Evolutionary conservation across 2,113 vertebrate genomes (phyloP).

Genomic region (Paramormyrops kingsleyae): DNA sequence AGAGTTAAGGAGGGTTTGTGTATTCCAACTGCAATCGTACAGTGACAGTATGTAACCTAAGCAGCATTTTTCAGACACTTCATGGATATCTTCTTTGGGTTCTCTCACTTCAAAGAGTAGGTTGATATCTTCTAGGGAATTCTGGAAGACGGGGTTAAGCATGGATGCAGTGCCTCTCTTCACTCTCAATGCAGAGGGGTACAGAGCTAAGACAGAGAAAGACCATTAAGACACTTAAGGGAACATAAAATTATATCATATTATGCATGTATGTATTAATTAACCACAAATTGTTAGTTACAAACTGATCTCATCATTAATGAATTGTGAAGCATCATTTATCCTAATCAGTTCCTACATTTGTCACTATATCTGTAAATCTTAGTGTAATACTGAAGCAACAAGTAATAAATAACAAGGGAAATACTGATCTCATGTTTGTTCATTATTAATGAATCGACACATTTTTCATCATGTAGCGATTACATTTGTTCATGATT

Average conservation of each 20-base stretch:
- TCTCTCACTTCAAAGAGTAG: slow-evolving; percentile 65
- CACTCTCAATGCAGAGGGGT: slow-evolving; percentile 62
- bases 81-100: neutral
- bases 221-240: neutral
- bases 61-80: neutral
- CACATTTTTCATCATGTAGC: too few species aligned
- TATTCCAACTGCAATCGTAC: neutral
- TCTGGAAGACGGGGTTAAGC: slow-evolving; percentile 64
- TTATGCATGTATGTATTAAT: too few species aligned
- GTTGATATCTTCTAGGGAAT: slow-evolving; percentile 64
- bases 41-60: neutral
- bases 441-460: too few species aligned
- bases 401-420: too few species aligned
- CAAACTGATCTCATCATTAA: too few species aligned
- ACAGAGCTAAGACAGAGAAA: slow-evolving; percentile 48
- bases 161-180: slow-evolving; percentile 57
- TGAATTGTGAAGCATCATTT: too few species aligned
- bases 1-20: neutral
- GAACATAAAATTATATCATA: neutral
- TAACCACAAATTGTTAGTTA: too few species aligned
- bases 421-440: too few species aligned
- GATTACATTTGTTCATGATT: too few species aligned
- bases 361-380: too few species aligned
- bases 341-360: too few species aligned
- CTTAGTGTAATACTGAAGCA: too few species aligned